Conservation (phyloP, 2,113 vertebrate species). For the Cyprinodon brontotheroides region DNA sequence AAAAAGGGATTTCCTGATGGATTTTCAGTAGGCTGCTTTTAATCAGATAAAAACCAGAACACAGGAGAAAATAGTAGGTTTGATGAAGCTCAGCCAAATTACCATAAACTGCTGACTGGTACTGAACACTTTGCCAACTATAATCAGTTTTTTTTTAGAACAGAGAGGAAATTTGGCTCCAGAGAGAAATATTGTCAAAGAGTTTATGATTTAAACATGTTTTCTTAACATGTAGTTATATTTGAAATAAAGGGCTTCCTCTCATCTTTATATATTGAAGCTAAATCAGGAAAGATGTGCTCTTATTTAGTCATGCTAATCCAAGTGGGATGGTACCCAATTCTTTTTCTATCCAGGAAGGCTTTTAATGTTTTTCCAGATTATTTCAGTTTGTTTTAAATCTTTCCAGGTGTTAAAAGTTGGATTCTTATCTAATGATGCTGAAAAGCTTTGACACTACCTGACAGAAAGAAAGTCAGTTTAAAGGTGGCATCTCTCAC, state of each 20-base stretch:
- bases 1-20: background rate
- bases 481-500: no score
- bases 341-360: background rate
- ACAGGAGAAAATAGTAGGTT: slow-evolving; percentile 4
- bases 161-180: slow-evolving; percentile 1
- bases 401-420: no score
- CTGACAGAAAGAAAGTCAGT: no score
- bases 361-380: background rate
- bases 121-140: background rate
- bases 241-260: background rate
- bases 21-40: slow-evolving; percentile 2
- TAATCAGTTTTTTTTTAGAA: background rate
- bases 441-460: no score
- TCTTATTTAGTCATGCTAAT: background rate
- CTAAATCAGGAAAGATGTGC: background rate
- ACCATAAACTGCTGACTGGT: slow-evolving; percentile 19
- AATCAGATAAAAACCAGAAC: slow-evolving; percentile 1
- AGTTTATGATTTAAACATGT: slow-evolving; percentile 7
- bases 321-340: background rate
- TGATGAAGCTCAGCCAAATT: background rate
- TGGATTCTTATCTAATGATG: no score
- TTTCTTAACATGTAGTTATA: background rate
- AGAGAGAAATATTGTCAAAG: background rate
- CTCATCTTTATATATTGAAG: background rate
- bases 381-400: background rate